Evolutionary conservation across 2,888 invertebrate genomes (phyloP).

Genomic region (Liopterus haemorrhoidalis): DNA sequence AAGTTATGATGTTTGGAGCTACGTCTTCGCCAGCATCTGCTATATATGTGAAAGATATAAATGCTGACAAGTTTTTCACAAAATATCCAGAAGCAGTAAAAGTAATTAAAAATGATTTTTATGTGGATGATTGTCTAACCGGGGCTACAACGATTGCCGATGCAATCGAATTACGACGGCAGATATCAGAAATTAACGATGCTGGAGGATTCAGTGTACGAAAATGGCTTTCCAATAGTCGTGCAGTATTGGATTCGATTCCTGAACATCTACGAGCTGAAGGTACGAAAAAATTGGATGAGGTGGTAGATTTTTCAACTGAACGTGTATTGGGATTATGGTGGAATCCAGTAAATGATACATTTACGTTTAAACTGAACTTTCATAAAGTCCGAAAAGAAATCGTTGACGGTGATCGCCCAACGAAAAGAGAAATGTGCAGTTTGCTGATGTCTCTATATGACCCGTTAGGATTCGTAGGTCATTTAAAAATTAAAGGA

Average conservation of each 20-base stretch:
- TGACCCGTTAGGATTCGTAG: slow-evolving; percentile 17
- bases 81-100: no score
- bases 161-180: no score
- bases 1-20: no score
- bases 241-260: not conserved
- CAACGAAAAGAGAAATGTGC: slow-evolving; percentile 22
- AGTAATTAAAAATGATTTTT: no score
- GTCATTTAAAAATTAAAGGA: slow-evolving; percentile 3
- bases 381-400: slow-evolving; percentile 22
- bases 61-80: no score
- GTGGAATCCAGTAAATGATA: slow-evolving; percentile 16
- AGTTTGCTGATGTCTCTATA: slow-evolving; percentile 15
- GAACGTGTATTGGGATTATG: slow-evolving; percentile 22
- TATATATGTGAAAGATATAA: no score
- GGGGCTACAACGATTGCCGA: no score
- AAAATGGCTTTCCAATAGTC: slow-evolving; percentile 33
- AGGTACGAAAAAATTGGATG: slow-evolving; percentile 8
- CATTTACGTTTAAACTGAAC: slow-evolving; percentile 7
- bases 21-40: no score
- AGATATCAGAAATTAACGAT: no score
- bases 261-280: not conserved
- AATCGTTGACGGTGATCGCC: slow-evolving; percentile 16
- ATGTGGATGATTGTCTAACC: no score
- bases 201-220: slow-evolving; percentile 25
- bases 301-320: not conserved